phyloP scores from a whole-genome alignment of 2,888 invertebrate species.

The Protonemura montana region DNA sequence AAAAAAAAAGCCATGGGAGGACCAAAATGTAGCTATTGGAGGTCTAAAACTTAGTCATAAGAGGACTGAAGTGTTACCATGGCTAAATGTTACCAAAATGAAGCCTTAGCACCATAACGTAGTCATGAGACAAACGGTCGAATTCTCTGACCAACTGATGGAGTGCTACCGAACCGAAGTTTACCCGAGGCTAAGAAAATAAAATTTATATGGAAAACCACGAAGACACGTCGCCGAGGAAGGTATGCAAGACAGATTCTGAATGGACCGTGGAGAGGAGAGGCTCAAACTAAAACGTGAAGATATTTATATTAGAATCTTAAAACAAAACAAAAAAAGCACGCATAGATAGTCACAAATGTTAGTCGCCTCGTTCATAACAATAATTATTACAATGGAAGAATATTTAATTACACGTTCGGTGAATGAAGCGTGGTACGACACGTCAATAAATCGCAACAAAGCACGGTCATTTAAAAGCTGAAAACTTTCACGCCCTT shows the following conservation, averaged over 20 bases:
- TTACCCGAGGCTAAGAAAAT: not conserved
- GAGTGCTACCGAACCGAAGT: too few relatives aligned
- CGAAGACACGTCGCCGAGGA: not conserved
- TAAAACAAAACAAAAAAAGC: not conserved
- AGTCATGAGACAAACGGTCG: too few relatives aligned
- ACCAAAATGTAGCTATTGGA: too few relatives aligned
- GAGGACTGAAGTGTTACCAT: too few relatives aligned
- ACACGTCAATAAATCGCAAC: not conserved
- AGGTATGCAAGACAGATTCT: not conserved
- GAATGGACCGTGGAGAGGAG: conserved; percentile 5
- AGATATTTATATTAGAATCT: not conserved
- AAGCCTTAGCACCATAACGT: too few relatives aligned
- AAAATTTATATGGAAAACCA: not conserved
- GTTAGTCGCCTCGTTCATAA: not conserved
- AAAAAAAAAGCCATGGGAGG: too few relatives aligned
- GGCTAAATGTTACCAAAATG: too few relatives aligned
- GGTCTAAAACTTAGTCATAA: too few relatives aligned
- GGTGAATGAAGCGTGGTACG: not conserved
- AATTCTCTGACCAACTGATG: too few relatives aligned
- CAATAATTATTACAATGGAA: not conserved
- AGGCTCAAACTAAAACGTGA: not conserved
- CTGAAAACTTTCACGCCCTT: conserved; percentile 2
- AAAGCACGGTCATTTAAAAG: not conserved
- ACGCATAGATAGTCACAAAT: not conserved
- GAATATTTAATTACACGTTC: not conserved